Base-by-base conservation (phyloP, 2,888 invertebrate species). In the Ashinkailepas kermadecensis region DNA sequence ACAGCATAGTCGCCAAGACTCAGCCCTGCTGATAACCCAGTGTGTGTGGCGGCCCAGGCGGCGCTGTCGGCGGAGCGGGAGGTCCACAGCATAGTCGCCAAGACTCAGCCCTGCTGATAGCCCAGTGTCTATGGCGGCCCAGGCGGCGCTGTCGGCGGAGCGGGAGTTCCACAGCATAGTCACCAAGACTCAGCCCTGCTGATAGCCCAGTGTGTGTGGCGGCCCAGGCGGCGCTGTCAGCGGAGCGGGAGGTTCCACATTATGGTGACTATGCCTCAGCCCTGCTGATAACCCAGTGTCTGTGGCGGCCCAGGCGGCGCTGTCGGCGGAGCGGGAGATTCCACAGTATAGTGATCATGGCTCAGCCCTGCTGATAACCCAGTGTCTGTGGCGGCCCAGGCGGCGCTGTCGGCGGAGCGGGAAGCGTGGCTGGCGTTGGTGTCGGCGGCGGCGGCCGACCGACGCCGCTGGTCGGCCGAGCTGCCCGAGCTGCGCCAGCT, bases 401-500 rank as follows among this genome's bases (percentile, higher is more conserved):
- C 57, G 78, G 57, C n/a, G 4, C 78, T 78, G 54, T 10, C 54
- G 54, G 54, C 78, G 56, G 78, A 78, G 78, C 78, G 78, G 7
- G 78, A 78, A 56, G 56, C 78, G 21, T 78, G 78, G 78, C 78
- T 18, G 54, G 21, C 57, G 21, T 56, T 56, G 8, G 0, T 21
- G 56, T n/a, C 54, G 56, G 78, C 21, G 78, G 78, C 78, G 54
- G 78, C 57, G 21, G 78, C 9, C 56, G 78, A 54, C n/a, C 56
- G 21, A 57, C 78, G 78, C 56, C 78, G 78, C 54, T 57, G 57
- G 21, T 8, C 56, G 1, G 78, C 78, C 56, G 57, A 57, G 54
- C 78, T 78, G 56, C 78, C 78, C 21, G 78, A 78, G 57, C 78
- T 78, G 78, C 10, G 8, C 21, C 78, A n/a, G 78, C 78, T 54